Evolutionary conservation across 1,140 invertebrate species (phyloP).

Genomic region (Cyclina sinensis): DNA sequence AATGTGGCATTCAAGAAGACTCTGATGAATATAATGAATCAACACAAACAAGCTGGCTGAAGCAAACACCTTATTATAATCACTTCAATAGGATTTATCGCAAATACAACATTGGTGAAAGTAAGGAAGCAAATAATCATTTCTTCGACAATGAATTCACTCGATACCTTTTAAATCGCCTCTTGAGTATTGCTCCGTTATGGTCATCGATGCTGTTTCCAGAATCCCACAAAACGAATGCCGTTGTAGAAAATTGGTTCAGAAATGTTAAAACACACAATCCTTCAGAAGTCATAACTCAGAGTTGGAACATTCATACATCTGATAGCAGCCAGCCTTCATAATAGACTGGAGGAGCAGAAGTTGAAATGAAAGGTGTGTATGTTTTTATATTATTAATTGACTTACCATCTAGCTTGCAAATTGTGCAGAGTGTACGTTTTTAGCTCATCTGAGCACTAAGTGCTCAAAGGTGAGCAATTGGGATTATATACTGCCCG

Average conservation of each 20-base stretch:
- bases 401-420: not conserved
- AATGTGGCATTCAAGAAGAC: too few species aligned
- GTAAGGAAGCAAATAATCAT: too few species aligned
- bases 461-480: too few species aligned
- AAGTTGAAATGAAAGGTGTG: not conserved
- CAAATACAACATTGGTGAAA: too few species aligned
- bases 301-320: not conserved
- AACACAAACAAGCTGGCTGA: too few species aligned
- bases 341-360: not conserved
- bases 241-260: not conserved
- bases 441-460: too few species aligned
- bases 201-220: not conserved
- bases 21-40: too few species aligned
- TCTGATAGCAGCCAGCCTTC: not conserved
- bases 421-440: not conserved
- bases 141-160: too few species aligned
- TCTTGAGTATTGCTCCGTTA: not conserved
- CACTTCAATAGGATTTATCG: too few species aligned
- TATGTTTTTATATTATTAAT: not conserved
- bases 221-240: not conserved
- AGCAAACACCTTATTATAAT: too few species aligned
- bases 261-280: constrained; percentile 5
- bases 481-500: too few species aligned
- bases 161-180: not conserved
- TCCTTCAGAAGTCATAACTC: not conserved